A percentile compares a stretch with the other conserved stretches of the same genome.
phyloP scores from a whole-genome alignment of 2,113 vertebrate species.

The Scomber colias region DNA sequence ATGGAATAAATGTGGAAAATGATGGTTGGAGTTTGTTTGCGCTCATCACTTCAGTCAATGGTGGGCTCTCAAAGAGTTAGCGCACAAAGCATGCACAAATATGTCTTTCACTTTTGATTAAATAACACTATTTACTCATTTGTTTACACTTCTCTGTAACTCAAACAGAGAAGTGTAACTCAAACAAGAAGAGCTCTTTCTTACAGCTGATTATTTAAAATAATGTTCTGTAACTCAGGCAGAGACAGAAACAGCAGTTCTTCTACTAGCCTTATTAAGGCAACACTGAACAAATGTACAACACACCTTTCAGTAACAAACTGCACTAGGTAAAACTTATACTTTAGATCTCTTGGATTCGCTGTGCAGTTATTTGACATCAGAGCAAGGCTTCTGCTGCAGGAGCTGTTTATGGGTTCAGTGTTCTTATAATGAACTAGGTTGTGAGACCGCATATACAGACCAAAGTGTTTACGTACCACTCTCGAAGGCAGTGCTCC shows the following conservation, averaged over 20 bases:
- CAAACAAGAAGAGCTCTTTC: slow-evolving; percentile 18
- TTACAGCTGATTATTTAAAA: slow-evolving; percentile 17
- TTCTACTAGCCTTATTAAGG: not conserved
- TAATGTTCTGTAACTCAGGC: slow-evolving; percentile 5
- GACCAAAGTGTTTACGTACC: too few relatives aligned
- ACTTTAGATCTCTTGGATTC: not conserved
- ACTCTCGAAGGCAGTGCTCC: too few relatives aligned
- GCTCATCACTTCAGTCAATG: not conserved
- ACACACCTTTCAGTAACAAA: not conserved
- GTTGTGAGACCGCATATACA: too few relatives aligned
- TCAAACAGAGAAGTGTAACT: slow-evolving; percentile 15
- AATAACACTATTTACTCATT: slow-evolving; percentile 6
- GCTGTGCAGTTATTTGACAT: not conserved
- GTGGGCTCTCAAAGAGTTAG: not conserved
- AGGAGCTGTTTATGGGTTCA: not conserved
- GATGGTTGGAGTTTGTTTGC: not conserved
- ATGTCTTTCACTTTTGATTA: slow-evolving; percentile 5
- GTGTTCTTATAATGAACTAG: not conserved
- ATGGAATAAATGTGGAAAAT: slow-evolving; percentile 13
- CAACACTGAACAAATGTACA: not conserved
- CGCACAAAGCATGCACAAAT: slow-evolving; percentile 23
- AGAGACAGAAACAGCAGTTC: not conserved
- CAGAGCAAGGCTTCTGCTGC: not conserved
- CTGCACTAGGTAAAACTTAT: not conserved
- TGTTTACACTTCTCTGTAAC: slow-evolving; percentile 13